Conservation (phyloP, 2,888 invertebrate genomes). For the Drosophila trichaetosa region DNA sequence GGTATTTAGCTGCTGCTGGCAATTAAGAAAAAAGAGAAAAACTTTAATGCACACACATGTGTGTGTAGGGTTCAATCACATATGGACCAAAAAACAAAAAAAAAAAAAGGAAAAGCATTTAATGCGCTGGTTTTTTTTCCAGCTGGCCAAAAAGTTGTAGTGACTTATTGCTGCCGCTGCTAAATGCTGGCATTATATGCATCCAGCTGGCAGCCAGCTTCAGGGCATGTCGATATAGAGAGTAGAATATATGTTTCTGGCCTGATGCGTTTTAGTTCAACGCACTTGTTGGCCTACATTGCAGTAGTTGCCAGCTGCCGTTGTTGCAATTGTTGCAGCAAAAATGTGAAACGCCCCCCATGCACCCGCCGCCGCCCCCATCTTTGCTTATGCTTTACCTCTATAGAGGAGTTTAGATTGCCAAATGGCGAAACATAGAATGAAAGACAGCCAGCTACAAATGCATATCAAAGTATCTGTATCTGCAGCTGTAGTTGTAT, state of each 20-base stretch:
- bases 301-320: slow-evolving; percentile 32
- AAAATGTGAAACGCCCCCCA: slow-evolving; percentile 38
- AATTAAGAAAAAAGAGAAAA: slow-evolving; percentile 27
- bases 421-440: slow-evolving; percentile 37
- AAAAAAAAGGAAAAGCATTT: background rate
- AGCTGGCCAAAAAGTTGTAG: slow-evolving; percentile 23
- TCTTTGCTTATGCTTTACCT: slow-evolving; percentile 2
- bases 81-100: slow-evolving; percentile 9
- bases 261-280: slow-evolving; percentile 73
- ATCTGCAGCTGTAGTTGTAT: slow-evolving; percentile 12
- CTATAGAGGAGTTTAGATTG: slow-evolving; percentile 10
- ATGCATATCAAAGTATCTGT: slow-evolving; percentile 27
- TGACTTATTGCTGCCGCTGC: slow-evolving; percentile 5
- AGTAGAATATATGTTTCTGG: slow-evolving; percentile 28
- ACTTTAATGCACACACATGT: slow-evolving; percentile 9
- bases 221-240: slow-evolving; percentile 36
- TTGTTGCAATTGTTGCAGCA: slow-evolving; percentile 21
- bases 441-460: slow-evolving; percentile 51
- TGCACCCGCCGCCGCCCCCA: background rate
- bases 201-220: slow-evolving; percentile 6
- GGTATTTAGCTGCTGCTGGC: slow-evolving; percentile 26
- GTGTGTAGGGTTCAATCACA: slow-evolving; percentile 74
- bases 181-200: background rate
- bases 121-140: slow-evolving; percentile 3
- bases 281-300: slow-evolving; percentile 83